A percentile compares a stretch with the other conserved stretches of the same genome.
Evolutionary conservation across 2,888 invertebrate species (phyloP).

Genomic region (Callosobruchus maculatus): DNA sequence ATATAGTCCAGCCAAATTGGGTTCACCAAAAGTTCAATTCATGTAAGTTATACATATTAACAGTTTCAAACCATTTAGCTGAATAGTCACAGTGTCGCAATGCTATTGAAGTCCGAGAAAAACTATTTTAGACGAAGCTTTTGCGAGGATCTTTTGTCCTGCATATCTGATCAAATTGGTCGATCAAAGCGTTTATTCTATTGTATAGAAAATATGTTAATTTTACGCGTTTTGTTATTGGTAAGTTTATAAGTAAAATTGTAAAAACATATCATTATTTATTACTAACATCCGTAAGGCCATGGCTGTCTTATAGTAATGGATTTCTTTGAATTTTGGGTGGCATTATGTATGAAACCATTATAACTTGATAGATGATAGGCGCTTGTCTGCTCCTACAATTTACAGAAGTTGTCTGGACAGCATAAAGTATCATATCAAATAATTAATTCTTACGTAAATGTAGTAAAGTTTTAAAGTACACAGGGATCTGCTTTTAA

Average conservation of each 20-base stretch:
- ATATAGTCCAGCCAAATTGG: too few relatives aligned
- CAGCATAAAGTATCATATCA: too few relatives aligned
- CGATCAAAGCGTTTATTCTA: background rate
- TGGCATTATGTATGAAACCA: background rate
- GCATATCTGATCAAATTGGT: background rate
- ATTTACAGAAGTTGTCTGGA: too few relatives aligned
- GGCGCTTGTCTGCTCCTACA: too few relatives aligned
- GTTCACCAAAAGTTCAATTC: too few relatives aligned
- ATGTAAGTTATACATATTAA: too few relatives aligned
- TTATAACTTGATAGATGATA: background rate
- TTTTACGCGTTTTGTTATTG: background rate
- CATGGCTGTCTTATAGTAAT: background rate
- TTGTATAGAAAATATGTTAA: background rate
- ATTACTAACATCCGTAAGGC: background rate
- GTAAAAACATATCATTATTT: background rate
- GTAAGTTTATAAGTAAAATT: background rate
- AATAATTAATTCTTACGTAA: too few relatives aligned
- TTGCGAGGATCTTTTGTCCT: background rate
- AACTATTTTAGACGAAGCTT: background rate
- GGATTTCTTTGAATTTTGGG: background rate
- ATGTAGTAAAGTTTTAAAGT: too few relatives aligned
- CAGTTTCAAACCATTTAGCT: background rate
- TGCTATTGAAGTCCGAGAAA: background rate
- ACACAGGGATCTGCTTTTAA: too few relatives aligned
- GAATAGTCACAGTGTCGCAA: background rate